Evolutionary conservation across 2,888 invertebrate species (phyloP).

Genomic region (Drosophila nr. perissopoda): DNA sequence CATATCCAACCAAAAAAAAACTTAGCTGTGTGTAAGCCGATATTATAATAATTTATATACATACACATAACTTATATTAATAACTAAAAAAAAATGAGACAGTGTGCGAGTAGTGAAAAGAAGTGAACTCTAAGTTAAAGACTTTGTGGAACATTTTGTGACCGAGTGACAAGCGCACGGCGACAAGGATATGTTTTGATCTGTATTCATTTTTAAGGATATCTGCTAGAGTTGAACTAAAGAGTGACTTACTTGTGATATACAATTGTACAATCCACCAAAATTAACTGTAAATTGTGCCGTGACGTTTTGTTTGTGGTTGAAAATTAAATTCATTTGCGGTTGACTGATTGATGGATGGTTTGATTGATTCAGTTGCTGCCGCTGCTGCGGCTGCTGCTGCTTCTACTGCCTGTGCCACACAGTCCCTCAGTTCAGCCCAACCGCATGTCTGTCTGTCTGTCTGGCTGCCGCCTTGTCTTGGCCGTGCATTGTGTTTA

Average conservation of each 20-base stretch:
- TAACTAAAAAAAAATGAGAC: constrained; percentile 5
- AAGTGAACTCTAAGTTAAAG: constrained; percentile 40
- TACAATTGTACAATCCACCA: constrained; percentile 6
- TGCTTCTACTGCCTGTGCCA: constrained; percentile 3
- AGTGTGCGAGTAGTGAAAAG: constrained; percentile 3
- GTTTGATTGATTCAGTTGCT: constrained; percentile 71
- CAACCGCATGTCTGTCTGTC: constrained; percentile 29
- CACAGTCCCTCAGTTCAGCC: constrained; percentile 17
- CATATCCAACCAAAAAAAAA: constrained; percentile 5
- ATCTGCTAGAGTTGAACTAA: not conserved
- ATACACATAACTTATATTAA: constrained; percentile 7
- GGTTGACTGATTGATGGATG: constrained; percentile 75
- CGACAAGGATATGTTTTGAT: constrained; percentile 33
- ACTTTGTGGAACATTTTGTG: constrained; percentile 33
- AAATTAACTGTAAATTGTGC: constrained; percentile 62
- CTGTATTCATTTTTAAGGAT: constrained; percentile 21
- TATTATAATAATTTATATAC: constrained; percentile 3
- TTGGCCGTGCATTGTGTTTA: constrained; percentile 71
- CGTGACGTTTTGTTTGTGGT: constrained; percentile 50
- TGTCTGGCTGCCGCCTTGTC: constrained; percentile 33
- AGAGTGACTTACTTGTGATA: not conserved
- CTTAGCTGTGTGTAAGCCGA: constrained; percentile 30
- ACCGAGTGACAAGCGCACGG: constrained; percentile 40
- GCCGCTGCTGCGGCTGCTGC: constrained; percentile 9
- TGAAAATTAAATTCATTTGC: constrained; percentile 75